Percentiles rank a stretch among this genome's conserved stretches.
These are phyloP conservation scores for Tortrix viridana DNA, from an alignment of 2,888 invertebrate genomes.

Conservation along the genomic window DNA sequence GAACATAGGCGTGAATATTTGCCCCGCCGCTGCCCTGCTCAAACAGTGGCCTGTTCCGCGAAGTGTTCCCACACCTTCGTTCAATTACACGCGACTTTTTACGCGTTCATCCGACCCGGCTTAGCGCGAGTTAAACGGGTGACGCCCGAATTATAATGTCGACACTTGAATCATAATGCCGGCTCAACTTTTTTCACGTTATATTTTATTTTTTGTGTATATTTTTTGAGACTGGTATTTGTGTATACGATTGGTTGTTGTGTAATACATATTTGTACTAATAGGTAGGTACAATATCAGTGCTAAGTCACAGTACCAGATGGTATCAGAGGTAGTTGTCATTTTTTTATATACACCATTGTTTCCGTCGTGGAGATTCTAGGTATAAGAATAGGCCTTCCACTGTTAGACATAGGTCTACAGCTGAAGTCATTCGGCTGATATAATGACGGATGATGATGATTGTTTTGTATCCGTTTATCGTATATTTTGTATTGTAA, in stretches of 20 bases:
- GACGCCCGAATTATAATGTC: constrained; percentile 46
- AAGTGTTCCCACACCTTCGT: constrained; percentile 52
- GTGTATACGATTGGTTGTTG: neutral
- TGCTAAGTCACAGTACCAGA: too few relatives aligned
- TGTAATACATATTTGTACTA: too few relatives aligned
- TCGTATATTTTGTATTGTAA: too few relatives aligned
- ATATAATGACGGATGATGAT: too few relatives aligned
- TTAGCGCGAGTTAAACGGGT: constrained; percentile 53
- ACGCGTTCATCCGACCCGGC: constrained; percentile 48
- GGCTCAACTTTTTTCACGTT: constrained; percentile 16
- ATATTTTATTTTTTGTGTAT: neutral
- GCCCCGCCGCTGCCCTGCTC: constrained; percentile 38
- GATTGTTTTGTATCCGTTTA: too few relatives aligned
- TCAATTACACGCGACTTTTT: constrained; percentile 51
- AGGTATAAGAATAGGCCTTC: too few relatives aligned
- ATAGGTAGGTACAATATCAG: too few relatives aligned
- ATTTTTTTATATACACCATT: too few relatives aligned
- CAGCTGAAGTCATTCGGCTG: too few relatives aligned
- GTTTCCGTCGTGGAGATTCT: too few relatives aligned
- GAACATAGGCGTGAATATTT: constrained; percentile 29
- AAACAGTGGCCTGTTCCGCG: constrained; percentile 49
- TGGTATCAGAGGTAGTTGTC: too few relatives aligned
- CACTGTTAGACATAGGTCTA: too few relatives aligned
- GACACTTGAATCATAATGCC: constrained; percentile 32
- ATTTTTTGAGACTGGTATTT: neutral